Evolutionary conservation across 2,113 vertebrate species (phyloP), one percentile per base, ranked within the genome.

Genomic region (Dunckerocampus dactyliophorus): DNA sequence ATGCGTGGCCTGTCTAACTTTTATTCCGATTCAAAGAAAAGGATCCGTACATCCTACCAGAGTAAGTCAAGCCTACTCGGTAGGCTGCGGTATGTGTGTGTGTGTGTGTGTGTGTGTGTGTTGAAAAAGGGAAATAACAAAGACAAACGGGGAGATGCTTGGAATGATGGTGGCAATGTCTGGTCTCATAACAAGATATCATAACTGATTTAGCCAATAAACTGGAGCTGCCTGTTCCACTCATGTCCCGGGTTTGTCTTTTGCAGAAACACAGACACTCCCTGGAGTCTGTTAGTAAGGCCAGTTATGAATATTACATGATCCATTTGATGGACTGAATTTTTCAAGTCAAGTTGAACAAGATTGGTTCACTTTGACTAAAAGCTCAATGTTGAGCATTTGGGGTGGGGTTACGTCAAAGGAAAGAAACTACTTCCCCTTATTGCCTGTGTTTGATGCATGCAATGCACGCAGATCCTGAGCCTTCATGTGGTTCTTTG

Each of bases 21-120:
- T 94, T 97, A 97, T 91, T 97, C 96, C 85, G 95, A 98, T 95
- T 96, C 96, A 95, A 98, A 96, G 96, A 98, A 98, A 97, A 93
- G 95, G 94, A 97, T 97, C 92, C 96, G 94, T 95, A 96, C 95
- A 87, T 98, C 96, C 76, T 96, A 97, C 90, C 95, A 97, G 95
- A 98, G 96, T 98, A 98, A 98, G 96, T 98, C 85, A 79, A 70
- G 82, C 76, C 81, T 82, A 76, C 61, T 69, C 67, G 46, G 15
- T 74, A 83, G 75, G 67, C 62, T 67, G 69, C 80, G 53, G 28
- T 62, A 21, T 62, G 70, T 75, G 63, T 69, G 37, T 67, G 61
- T 70, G 71, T 80, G 64, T 12, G 28, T 28, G 53, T 21, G 42
- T 47, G 52, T 22, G 48, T 53, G 50, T 47, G 46, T 50, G 47